Evolutionary conservation across 2,888 invertebrate genomes (phyloP).

Genomic region (Labia minor): DNA sequence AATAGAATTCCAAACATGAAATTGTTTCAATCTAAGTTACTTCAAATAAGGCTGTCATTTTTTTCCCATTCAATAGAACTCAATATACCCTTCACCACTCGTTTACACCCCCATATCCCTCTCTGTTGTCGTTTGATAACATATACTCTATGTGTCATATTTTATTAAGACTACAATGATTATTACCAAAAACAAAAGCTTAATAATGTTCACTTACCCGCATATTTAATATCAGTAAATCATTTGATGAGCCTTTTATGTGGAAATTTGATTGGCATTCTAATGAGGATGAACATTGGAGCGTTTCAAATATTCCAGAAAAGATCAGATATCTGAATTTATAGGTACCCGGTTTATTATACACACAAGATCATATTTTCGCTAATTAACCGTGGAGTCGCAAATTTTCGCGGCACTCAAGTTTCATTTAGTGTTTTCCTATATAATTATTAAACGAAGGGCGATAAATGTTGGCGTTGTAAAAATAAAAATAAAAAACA

Average conservation of each 20-base stretch:
- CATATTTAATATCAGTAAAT: neutral
- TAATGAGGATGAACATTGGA: neutral
- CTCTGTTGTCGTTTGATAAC: neutral
- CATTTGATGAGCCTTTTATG: constrained; percentile 13
- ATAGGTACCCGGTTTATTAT: neutral
- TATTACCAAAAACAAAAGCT: constrained; percentile 7
- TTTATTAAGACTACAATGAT: neutral
- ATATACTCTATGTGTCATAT: neutral
- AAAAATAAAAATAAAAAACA: too few species aligned
- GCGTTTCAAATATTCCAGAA: neutral
- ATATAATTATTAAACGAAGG: neutral
- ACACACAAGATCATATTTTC: neutral
- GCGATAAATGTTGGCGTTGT: neutral
- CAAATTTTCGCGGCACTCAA: neutral
- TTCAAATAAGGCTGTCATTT: neutral
- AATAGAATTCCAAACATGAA: neutral
- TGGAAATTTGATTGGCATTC: neutral
- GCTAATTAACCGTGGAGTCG: neutral
- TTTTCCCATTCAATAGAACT: neutral
- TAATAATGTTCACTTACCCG: constrained; percentile 13
- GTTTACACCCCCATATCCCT: too few species aligned
- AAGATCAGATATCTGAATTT: constrained; percentile 13
- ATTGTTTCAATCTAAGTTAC: neutral
- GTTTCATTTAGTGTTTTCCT: neutral
- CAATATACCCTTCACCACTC: neutral